A percentile compares a stretch with the other conserved stretches of the same genome.
Evolutionary conservation across 2,888 invertebrate genomes (phyloP).

Genomic region (Neria commutata): DNA sequence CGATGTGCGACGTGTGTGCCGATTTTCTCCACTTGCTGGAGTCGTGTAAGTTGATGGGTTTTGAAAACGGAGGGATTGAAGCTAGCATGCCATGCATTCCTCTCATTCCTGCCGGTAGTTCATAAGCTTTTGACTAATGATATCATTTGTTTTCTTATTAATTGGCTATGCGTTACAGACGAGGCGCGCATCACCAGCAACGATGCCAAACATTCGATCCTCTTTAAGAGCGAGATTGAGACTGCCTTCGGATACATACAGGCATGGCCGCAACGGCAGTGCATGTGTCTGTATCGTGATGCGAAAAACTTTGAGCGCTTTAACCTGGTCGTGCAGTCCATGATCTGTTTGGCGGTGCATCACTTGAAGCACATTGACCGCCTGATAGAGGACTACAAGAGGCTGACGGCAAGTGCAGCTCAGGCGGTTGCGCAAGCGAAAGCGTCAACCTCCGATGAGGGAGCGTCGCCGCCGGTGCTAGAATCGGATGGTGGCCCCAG

Average conservation of each 20-base stretch:
- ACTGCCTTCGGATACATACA: constrained; percentile 83
- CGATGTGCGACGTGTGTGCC: constrained; percentile 94
- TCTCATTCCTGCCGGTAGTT: not conserved
- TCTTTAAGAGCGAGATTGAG: constrained; percentile 82
- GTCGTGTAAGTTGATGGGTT: constrained; percentile 71
- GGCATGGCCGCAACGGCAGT: constrained; percentile 91
- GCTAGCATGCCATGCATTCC: not conserved
- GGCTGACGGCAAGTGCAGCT: constrained; percentile 49
- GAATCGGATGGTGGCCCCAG: constrained; percentile 15
- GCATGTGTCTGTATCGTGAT: constrained; percentile 94
- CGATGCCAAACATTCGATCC: constrained; percentile 75
- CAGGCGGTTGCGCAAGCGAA: constrained; percentile 42
- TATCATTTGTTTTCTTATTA: not conserved
- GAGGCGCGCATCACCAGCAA: constrained; percentile 80
- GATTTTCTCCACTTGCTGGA: constrained; percentile 91
- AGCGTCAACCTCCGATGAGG: constrained; percentile 17
- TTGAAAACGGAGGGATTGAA: constrained; percentile 7
- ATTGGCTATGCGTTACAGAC: constrained; percentile 64
- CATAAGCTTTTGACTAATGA: not conserved
- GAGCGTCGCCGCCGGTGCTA: constrained; percentile 22
- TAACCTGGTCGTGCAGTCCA: constrained; percentile 85
- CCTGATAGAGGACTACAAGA: constrained; percentile 63
- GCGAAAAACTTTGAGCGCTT: constrained; percentile 91
- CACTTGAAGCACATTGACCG: constrained; percentile 77
- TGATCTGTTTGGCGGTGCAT: constrained; percentile 82